Conservation (phyloP, 64 coral and sea anemone species). For the Stichodactyla mertensii region DNA sequence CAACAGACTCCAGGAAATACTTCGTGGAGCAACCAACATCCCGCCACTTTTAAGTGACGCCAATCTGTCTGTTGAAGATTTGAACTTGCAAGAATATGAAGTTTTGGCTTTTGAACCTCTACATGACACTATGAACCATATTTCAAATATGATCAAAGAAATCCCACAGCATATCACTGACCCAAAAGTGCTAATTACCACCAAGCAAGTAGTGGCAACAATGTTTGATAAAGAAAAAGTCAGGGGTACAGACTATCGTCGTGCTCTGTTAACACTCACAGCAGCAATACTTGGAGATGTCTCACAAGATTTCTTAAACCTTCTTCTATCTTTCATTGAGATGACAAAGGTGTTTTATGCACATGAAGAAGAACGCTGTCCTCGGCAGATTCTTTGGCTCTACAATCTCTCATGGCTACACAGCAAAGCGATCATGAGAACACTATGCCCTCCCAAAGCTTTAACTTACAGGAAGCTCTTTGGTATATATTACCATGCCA, state of each 20-base stretch:
- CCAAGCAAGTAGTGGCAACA: too few species aligned
- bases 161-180: too few species aligned
- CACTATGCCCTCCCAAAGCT: not conserved
- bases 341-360: too few species aligned
- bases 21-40: not conserved
- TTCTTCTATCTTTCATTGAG: too few species aligned
- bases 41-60: not conserved
- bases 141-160: too few species aligned
- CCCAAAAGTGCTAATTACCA: too few species aligned
- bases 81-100: constrained; percentile 26
- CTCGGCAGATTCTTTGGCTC: too few species aligned
- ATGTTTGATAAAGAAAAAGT: constrained; percentile 26
- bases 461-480: too few species aligned
- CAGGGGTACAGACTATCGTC: constrained; percentile 4
- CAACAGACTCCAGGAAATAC: not conserved
- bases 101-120: constrained; percentile 14
- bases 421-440: not conserved
- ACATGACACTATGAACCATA: too few species aligned
- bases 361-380: too few species aligned
- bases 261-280: not conserved
- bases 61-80: constrained; percentile 1
- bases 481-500: not conserved
- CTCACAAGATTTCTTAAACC: too few species aligned
- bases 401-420: too few species aligned
- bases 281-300: not conserved